Conservation (phyloP, 2,113 vertebrate species). For the Emydocephalus ijimae region DNA sequence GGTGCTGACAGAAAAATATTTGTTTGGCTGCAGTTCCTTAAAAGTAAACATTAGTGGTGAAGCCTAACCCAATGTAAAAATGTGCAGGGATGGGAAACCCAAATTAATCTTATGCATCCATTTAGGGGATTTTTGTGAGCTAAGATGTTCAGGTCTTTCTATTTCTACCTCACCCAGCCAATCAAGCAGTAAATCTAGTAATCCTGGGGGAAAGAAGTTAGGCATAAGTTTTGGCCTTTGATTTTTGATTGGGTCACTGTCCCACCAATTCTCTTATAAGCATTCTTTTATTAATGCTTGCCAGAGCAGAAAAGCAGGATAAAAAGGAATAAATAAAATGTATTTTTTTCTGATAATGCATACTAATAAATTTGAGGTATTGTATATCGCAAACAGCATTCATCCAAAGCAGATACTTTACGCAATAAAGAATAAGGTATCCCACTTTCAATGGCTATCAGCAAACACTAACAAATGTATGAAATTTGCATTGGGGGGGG, state of each 20-base stretch:
- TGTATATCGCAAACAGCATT: neutral
- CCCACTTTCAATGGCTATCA: neutral
- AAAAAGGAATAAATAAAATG: neutral
- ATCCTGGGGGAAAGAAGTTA: neutral
- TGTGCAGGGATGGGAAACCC: neutral
- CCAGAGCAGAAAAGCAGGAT: neutral
- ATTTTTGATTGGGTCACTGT: neutral
- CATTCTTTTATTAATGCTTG: neutral
- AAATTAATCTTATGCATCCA: neutral
- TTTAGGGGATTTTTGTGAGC: neutral
- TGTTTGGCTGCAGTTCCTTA: neutral
- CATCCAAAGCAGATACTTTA: conserved; percentile 46
- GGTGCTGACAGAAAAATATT: neutral
- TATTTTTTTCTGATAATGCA: neutral
- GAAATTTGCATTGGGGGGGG: neutral
- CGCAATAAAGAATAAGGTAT: conserved; percentile 61
- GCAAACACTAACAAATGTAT: conserved; percentile 22
- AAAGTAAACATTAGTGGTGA: neutral
- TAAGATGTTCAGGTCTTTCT: neutral
- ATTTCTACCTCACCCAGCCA: neutral
- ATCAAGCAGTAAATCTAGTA: neutral
- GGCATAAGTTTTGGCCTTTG: neutral
- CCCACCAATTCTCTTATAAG: neutral
- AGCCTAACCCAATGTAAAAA: neutral
- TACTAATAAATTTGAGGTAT: neutral